These are phyloP conservation scores for Pheosia gnoma DNA, from an alignment of 2,888 invertebrate species.

Conservation along the genomic window DNA sequence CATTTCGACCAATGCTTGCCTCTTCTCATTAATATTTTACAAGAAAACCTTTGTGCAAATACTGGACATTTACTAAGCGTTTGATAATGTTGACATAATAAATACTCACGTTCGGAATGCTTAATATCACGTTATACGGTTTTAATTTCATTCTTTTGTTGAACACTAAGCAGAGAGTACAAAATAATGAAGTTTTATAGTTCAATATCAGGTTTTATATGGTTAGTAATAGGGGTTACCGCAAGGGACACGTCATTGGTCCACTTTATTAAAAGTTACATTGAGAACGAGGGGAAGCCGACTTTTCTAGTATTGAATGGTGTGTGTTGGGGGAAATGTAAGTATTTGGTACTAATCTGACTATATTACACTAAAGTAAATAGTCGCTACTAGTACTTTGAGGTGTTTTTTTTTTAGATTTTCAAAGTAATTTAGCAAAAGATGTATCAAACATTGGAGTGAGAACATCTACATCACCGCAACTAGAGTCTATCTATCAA, in stretches of 20 bases:
- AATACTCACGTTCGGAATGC: slow-evolving; percentile 5
- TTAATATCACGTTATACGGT: slow-evolving; percentile 3
- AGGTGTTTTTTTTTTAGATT: slow-evolving; percentile 34
- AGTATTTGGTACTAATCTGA: slow-evolving; percentile 25
- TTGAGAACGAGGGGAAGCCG: slow-evolving; percentile 59
- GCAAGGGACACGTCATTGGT: slow-evolving; percentile 34
- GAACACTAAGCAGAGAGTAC: neutral
- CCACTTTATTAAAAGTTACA: slow-evolving; percentile 53
- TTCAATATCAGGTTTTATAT: slow-evolving; percentile 18
- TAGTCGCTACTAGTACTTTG: no score
- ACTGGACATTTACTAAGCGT: slow-evolving; percentile 9
- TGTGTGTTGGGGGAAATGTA: slow-evolving; percentile 60
- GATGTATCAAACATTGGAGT: slow-evolving; percentile 45
- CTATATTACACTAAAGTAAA: no score
- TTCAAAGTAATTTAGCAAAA: slow-evolving; percentile 43
- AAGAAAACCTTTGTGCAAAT: neutral
- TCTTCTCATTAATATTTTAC: slow-evolving; percentile 22
- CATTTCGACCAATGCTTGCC: slow-evolving; percentile 12
- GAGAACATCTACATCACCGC: slow-evolving; percentile 38
- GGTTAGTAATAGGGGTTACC: slow-evolving; percentile 18
- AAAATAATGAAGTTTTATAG: slow-evolving; percentile 15
- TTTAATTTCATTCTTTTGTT: neutral
- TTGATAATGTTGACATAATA: slow-evolving; percentile 19
- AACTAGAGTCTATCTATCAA: slow-evolving; percentile 32
- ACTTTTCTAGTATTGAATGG: slow-evolving; percentile 47